Percentiles rank a stretch among this genome's conserved stretches.
Evolutionary conservation across 1,140 invertebrate genomes (phyloP).

Genomic region (Calliphora vicina): DNA sequence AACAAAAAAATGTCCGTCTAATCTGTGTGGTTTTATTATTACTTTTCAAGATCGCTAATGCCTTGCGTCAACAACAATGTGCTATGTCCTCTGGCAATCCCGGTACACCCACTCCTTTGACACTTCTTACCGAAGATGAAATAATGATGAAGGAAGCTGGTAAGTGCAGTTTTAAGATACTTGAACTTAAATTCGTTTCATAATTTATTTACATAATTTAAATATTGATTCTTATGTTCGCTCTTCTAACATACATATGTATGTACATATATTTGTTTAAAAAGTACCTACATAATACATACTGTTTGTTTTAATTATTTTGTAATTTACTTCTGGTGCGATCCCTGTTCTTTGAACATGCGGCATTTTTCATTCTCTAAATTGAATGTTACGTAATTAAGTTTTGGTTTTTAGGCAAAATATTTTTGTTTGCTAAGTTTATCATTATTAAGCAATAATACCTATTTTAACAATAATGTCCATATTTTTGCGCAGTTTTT

Average conservation of each 20-base stretch:
- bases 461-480: too few relatives aligned
- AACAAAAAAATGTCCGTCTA: not conserved
- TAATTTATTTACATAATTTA: not conserved
- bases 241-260: too few relatives aligned
- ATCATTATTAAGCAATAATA: not conserved
- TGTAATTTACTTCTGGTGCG: not conserved
- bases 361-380: not conserved
- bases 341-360: not conserved
- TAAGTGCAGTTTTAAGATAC: constrained; percentile 59
- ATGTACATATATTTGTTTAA: too few relatives aligned
- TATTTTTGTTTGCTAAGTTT: not conserved
- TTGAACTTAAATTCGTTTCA: not conserved
- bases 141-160: constrained; percentile 80
- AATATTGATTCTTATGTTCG: too few relatives aligned
- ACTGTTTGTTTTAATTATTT: not conserved
- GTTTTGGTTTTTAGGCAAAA: not conserved
- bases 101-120: constrained; percentile 66
- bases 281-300: not conserved
- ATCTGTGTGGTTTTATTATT: constrained; percentile 35
- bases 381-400: constrained; percentile 1
- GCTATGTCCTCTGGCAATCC: constrained; percentile 50
- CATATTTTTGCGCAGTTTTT: not conserved
- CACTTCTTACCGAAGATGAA: constrained; percentile 79
- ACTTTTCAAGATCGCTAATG: constrained; percentile 52
- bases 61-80: constrained; percentile 56